A percentile compares a stretch with the other conserved stretches of the same genome.
Evolutionary conservation across 2,797 vertebrate genomes (phyloP).

Genomic region (Poeciliopsis paucimaculata): DNA sequence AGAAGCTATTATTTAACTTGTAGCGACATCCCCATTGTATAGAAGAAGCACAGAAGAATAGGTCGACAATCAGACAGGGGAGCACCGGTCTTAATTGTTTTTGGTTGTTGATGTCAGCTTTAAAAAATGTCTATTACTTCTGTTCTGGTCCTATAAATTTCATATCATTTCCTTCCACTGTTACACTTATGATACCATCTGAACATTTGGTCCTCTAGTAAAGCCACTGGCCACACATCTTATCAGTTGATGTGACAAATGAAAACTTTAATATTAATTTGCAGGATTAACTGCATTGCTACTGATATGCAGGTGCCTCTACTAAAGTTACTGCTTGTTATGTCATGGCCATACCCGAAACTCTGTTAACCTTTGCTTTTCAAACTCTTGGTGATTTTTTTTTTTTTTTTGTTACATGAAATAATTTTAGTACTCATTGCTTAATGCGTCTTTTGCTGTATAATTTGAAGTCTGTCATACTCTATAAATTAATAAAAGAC

Average conservation of each 20-base stretch:
- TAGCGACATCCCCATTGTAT: slow-evolving; percentile 50
- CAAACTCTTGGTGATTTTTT: slow-evolving; percentile 39
- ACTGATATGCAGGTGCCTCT: slow-evolving; percentile 27
- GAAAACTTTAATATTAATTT: slow-evolving; percentile 17
- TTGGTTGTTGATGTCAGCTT: slow-evolving; percentile 49
- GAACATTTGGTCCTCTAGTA: slow-evolving; percentile 27
- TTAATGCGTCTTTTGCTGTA: slow-evolving; percentile 63
- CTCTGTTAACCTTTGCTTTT: slow-evolving; percentile 49
- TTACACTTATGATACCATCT: slow-evolving; percentile 34
- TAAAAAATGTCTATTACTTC: slow-evolving; percentile 19
- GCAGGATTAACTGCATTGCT: slow-evolving; percentile 19
- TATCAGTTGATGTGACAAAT: slow-evolving; percentile 14
- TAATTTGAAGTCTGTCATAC: slow-evolving; percentile 54
- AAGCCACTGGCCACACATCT: slow-evolving; percentile 10
- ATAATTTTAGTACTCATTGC: slow-evolving; percentile 56
- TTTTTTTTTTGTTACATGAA: slow-evolving; percentile 16
- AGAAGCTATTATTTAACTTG: slow-evolving; percentile 61
- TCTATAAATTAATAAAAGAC: slow-evolving; percentile 61
- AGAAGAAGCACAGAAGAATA: slow-evolving; percentile 77
- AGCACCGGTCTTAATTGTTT: slow-evolving; percentile 58
- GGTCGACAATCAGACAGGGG: slow-evolving; percentile 75
- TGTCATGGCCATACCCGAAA: slow-evolving; percentile 14
- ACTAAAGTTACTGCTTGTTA: slow-evolving; percentile 36
- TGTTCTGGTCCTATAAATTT: slow-evolving; percentile 58
- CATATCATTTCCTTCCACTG: slow-evolving; percentile 53